Conservation (phyloP, 1,140 invertebrate species). For the Caenorhabditis inopinata region DNA sequence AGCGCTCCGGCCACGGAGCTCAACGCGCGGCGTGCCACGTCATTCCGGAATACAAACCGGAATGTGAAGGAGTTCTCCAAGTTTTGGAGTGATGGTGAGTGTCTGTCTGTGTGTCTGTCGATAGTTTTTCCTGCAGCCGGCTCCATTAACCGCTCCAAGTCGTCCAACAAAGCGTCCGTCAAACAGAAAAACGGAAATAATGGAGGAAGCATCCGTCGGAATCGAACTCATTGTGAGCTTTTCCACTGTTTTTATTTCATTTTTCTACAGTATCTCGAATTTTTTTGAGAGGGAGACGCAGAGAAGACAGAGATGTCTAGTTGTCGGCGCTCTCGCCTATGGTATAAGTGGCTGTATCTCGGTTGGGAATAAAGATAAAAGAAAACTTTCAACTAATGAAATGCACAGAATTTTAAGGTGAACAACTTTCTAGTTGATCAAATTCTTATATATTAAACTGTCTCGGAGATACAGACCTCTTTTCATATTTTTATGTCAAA, state of each 20-base stretch:
- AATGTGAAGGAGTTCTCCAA: conserved; percentile 24
- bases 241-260: background rate
- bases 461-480: background rate
- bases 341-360: background rate
- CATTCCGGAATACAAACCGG: background rate
- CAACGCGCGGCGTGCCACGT: conserved; percentile 10
- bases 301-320: background rate
- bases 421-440: background rate
- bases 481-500: background rate
- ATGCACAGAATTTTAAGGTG: background rate
- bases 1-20: conserved; percentile 18
- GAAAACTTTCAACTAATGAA: background rate
- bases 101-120: no score
- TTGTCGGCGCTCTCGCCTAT: background rate
- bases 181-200: background rate
- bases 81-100: conserved; percentile 26
- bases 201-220: conserved; percentile 5
- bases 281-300: background rate
- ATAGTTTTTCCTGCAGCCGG: background rate
- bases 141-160: background rate
- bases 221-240: conserved; percentile 12
- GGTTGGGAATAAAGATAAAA: background rate
- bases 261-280: no score
- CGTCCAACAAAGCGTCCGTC: background rate
- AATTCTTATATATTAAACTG: background rate